Conservation (phyloP, 1,140 invertebrate species). For the Littorina saxatilis region DNA sequence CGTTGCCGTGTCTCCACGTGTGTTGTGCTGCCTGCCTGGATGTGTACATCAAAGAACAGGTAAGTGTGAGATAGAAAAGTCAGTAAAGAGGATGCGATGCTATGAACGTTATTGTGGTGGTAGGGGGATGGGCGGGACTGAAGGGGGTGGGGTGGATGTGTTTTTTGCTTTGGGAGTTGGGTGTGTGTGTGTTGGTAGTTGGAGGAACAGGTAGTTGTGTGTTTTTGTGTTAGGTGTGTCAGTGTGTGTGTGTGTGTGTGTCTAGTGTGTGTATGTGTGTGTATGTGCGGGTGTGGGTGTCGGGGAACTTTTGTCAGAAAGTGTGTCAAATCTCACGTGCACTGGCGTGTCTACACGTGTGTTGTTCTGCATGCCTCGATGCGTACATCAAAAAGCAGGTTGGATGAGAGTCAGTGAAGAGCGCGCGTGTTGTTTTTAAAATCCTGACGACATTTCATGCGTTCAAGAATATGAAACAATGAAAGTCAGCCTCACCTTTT, state of each 20-base stretch:
- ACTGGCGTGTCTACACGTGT: too few species aligned
- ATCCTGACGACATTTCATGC: too few species aligned
- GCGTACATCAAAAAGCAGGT: too few species aligned
- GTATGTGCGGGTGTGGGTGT: too few species aligned
- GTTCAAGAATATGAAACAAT: neutral
- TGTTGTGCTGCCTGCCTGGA: constrained; percentile 41
- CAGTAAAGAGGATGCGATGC: neutral
- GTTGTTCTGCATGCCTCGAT: too few species aligned
- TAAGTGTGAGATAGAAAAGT: neutral
- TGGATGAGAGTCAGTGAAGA: too few species aligned
- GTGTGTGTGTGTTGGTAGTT: neutral
- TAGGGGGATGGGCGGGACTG: neutral
- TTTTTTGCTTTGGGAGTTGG: neutral
- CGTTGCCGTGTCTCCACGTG: constrained; percentile 47
- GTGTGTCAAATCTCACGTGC: too few species aligned
- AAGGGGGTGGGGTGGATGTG: neutral
- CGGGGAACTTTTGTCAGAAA: too few species aligned
- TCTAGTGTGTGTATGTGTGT: neutral
- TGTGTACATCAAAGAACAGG: constrained; percentile 30
- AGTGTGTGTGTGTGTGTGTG: constrained; percentile 2
- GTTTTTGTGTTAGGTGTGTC: neutral
- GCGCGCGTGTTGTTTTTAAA: too few species aligned
- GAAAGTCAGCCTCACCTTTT: too few species aligned
- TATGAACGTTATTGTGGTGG: neutral
- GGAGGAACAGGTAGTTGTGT: too few species aligned